Percentiles rank a stretch among this genome's conserved stretches.
Evolutionary conservation across 1,140 invertebrate species (phyloP).

Genomic region (Agrilus planipennis): DNA sequence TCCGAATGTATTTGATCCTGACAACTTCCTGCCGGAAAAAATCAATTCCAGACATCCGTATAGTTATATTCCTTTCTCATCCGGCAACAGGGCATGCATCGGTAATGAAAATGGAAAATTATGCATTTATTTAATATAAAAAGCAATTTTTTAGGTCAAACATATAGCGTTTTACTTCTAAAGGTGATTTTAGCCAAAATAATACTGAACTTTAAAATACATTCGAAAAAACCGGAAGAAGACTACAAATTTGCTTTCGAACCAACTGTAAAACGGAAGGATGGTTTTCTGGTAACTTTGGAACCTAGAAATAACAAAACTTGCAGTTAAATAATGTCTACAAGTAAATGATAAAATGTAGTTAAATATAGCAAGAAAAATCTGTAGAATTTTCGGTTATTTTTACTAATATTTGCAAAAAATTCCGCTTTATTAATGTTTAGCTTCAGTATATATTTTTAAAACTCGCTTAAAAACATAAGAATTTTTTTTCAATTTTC

Average conservation of each 20-base stretch:
- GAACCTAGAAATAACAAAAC: not conserved
- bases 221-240: not conserved
- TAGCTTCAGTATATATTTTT: too few species aligned
- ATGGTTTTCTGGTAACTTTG: not conserved
- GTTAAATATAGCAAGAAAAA: too few species aligned
- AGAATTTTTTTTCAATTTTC: too few species aligned
- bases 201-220: not conserved
- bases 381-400: too few species aligned
- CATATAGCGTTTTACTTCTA: not conserved
- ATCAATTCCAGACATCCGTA: conserved; percentile 48
- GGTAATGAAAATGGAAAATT: conserved; percentile 35
- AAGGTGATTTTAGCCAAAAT: not conserved
- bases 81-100: conserved; percentile 54
- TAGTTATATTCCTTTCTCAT: conserved; percentile 61
- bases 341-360: too few species aligned
- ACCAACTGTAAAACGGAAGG: not conserved
- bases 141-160: not conserved
- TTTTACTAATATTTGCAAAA: too few species aligned
- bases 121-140: too few species aligned
- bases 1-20: conserved; percentile 77
- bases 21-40: conserved; percentile 72
- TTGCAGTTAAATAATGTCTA: too few species aligned
- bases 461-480: too few species aligned
- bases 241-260: not conserved
- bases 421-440: too few species aligned